phyloP scores from a whole-genome alignment of 2,797 vertebrate genomes.

The Platyrinchus mystaceus region DNA sequence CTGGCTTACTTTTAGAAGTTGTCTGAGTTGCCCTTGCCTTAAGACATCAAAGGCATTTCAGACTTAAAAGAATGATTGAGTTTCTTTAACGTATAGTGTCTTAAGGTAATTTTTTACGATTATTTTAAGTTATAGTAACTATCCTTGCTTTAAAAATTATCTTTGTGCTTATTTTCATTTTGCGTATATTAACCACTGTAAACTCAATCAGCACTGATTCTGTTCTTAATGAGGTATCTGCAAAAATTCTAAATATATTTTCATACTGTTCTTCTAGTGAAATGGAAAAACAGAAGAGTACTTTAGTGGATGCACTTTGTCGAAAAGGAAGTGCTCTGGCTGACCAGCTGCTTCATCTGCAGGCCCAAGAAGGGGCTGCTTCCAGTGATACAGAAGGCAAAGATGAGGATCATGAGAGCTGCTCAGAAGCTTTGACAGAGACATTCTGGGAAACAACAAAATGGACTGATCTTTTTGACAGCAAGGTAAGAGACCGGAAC shows the following conservation, averaged over 20 bases:
- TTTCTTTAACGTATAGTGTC: neutral
- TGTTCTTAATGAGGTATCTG: neutral
- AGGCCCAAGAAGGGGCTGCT: constrained; percentile 81
- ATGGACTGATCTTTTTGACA: constrained; percentile 94
- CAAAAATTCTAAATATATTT: neutral
- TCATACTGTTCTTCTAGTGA: constrained; percentile 75
- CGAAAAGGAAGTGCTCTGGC: constrained; percentile 91
- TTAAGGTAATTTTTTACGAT: neutral
- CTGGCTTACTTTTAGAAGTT: neutral
- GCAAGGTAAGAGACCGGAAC: constrained; percentile 82
- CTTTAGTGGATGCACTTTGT: constrained; percentile 92
- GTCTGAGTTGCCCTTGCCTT: neutral
- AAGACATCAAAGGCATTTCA: neutral
- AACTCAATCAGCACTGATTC: neutral
- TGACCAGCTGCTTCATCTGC: constrained; percentile 86
- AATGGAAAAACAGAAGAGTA: constrained; percentile 97
- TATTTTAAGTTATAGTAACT: neutral
- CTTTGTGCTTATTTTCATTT: neutral
- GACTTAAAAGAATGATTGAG: neutral
- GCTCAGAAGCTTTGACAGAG: constrained; percentile 81
- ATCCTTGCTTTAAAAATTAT: neutral
- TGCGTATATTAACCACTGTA: neutral
- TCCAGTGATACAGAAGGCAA: constrained; percentile 80
- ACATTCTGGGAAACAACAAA: constrained; percentile 96
- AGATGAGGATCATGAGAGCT: constrained; percentile 80